Percentiles rank a stretch among this genome's conserved stretches.
phyloP scores from a whole-genome alignment of 1,140 invertebrate species.

The Temnothorax longispinosus region DNA sequence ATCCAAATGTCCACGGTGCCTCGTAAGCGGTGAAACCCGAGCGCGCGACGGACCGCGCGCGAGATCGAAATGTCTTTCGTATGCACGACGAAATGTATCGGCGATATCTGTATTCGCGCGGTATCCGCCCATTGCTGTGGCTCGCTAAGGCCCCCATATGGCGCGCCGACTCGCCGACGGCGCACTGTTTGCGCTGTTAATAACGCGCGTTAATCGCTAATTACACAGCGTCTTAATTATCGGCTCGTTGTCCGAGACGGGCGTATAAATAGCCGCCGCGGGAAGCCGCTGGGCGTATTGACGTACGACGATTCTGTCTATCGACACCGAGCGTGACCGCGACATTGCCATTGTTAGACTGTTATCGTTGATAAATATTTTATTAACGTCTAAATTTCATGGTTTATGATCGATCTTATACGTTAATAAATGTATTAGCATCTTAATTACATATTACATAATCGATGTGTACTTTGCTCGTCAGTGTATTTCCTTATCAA shows the following conservation, averaged over 20 bases:
- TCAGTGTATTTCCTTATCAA: neutral
- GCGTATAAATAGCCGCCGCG: conserved; percentile 67
- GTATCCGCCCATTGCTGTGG: conserved; percentile 28
- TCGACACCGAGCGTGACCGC: neutral
- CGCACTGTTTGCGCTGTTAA: conserved; percentile 63
- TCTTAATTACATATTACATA: neutral
- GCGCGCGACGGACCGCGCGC: neutral
- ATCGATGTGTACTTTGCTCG: neutral
- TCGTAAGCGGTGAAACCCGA: conserved; percentile 35
- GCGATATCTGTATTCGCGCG: conserved; percentile 29
- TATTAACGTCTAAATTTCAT: neutral
- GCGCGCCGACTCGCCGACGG: conserved; percentile 30
- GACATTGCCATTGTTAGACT: neutral
- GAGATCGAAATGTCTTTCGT: conserved; percentile 42
- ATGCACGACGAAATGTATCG: conserved; percentile 57
- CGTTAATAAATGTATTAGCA: neutral
- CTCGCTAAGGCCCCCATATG: conserved; percentile 50
- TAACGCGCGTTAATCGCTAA: conserved; percentile 74
- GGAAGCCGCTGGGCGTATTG: conserved; percentile 8
- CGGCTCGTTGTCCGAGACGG: conserved; percentile 67
- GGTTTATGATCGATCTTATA: neutral
- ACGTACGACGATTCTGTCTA: conserved; percentile 41
- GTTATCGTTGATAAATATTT: neutral
- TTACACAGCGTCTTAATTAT: conserved; percentile 78
- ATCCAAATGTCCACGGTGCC: conserved; percentile 18